These are phyloP conservation scores for Argyrosomus japonicus DNA, from an alignment of 2,113 vertebrate genomes.

Conservation along the genomic window DNA sequence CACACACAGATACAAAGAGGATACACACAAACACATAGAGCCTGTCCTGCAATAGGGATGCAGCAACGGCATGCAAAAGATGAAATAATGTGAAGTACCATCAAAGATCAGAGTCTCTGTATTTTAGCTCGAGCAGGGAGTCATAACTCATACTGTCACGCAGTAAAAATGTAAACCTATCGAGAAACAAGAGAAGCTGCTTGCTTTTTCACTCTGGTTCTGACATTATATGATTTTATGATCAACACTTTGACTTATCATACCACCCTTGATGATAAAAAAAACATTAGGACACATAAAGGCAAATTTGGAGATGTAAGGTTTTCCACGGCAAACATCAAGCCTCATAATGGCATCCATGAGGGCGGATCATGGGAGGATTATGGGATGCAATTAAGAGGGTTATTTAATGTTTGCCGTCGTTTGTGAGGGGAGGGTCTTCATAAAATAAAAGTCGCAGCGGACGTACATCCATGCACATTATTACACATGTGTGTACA, in stretches of 20 bases:
- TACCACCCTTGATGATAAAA: constrained; percentile 4
- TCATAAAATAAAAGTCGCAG: constrained; percentile 62
- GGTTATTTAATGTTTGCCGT: constrained; percentile 75
- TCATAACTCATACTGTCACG: background rate
- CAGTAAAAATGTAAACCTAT: background rate
- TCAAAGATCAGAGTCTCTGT: constrained; percentile 1
- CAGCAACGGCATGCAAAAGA: background rate
- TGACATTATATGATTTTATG: constrained; percentile 20
- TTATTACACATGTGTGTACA: background rate
- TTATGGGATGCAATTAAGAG: constrained; percentile 78
- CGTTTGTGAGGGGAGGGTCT: constrained; percentile 58
- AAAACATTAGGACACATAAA: constrained; percentile 24
- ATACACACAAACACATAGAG: background rate
- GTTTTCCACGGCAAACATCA: constrained; percentile 25
- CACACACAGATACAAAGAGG: constrained; percentile 43
- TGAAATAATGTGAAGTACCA: background rate
- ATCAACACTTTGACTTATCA: constrained; percentile 28
- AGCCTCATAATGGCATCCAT: constrained; percentile 51
- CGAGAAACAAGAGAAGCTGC: background rate
- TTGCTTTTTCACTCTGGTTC: constrained; percentile 6
- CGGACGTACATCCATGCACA: background rate
- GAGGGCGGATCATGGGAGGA: constrained; percentile 67
- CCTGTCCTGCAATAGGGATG: too few species aligned
- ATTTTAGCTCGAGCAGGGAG: background rate
- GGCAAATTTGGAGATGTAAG: constrained; percentile 31